phyloP scores from a whole-genome alignment of 1,140 invertebrate species.

The Ceratitis capitata region DNA sequence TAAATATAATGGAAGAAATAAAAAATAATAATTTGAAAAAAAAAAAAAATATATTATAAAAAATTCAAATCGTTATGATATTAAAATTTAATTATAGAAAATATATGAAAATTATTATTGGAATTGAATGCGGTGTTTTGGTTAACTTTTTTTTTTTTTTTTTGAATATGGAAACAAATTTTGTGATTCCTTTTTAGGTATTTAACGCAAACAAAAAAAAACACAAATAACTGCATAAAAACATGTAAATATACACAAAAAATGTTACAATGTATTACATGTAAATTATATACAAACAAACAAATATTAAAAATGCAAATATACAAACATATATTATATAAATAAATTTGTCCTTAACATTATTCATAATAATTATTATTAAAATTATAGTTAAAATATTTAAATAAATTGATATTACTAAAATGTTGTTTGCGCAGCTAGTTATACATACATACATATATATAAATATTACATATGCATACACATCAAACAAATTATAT shows the following conservation, averaged over 20 bases:
- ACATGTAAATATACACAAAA: constrained; percentile 2
- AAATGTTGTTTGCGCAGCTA: constrained; percentile 8
- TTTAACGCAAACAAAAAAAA: neutral
- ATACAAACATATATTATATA: constrained; percentile 40
- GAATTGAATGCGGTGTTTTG: neutral
- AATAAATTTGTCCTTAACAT: constrained; percentile 42
- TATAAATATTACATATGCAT: constrained; percentile 8
- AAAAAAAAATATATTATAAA: neutral
- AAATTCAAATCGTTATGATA: neutral
- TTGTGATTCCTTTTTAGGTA: constrained; percentile 21
- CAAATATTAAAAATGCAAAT: constrained; percentile 35
- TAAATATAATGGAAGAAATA: neutral
- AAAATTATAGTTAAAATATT: constrained; percentile 33
- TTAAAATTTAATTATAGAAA: neutral
- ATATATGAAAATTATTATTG: neutral
- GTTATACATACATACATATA: constrained; percentile 23
- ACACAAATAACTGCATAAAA: constrained; percentile 8
- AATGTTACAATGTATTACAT: neutral
- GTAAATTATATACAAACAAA: constrained; percentile 37
- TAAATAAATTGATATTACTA: neutral
- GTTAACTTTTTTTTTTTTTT: too few relatives aligned
- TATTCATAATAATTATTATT: constrained; percentile 46
- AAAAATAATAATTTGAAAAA: neutral
- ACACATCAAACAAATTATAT: neutral
- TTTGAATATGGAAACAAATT: neutral